A percentile compares a stretch with the other conserved stretches of the same genome.
Conservation (phyloP, 2,113 vertebrate species). For the Gila orcuttii region DNA sequence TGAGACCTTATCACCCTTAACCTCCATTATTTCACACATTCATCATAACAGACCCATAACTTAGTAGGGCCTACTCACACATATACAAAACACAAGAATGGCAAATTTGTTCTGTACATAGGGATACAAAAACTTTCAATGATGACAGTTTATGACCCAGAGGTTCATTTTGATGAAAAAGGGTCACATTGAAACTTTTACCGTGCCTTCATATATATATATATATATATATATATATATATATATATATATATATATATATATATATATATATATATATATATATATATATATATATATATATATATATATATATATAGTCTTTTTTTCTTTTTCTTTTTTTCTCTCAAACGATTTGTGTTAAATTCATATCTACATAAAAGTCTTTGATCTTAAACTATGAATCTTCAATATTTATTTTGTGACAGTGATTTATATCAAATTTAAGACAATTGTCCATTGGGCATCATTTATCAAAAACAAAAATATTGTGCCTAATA, state of each 20-base stretch:
- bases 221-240: not conserved
- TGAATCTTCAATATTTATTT: not conserved
- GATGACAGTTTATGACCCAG: not conserved
- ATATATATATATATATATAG: too few relatives aligned
- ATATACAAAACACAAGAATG: not conserved
- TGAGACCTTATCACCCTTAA: slow-evolving; percentile 34
- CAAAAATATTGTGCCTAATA: not conserved
- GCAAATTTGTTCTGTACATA: not conserved
- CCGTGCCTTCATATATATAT: not conserved
- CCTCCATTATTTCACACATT: slow-evolving; percentile 21
- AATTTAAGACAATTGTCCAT: not conserved
- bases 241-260: too few relatives aligned
- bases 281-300: too few relatives aligned
- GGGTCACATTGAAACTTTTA: not conserved
- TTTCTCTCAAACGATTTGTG: not conserved
- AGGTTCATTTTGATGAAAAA: not conserved
- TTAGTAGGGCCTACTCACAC: not conserved
- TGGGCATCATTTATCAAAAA: not conserved
- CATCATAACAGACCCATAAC: not conserved
- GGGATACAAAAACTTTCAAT: not conserved
- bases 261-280: too few relatives aligned
- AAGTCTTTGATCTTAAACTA: not conserved
- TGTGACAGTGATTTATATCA: not conserved
- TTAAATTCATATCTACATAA: too few relatives aligned
- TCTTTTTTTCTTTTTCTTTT: too few relatives aligned